These are phyloP conservation scores for Drosophila nannoptera DNA, from an alignment of 1,140 invertebrate genomes.

Conservation along the genomic window DNA sequence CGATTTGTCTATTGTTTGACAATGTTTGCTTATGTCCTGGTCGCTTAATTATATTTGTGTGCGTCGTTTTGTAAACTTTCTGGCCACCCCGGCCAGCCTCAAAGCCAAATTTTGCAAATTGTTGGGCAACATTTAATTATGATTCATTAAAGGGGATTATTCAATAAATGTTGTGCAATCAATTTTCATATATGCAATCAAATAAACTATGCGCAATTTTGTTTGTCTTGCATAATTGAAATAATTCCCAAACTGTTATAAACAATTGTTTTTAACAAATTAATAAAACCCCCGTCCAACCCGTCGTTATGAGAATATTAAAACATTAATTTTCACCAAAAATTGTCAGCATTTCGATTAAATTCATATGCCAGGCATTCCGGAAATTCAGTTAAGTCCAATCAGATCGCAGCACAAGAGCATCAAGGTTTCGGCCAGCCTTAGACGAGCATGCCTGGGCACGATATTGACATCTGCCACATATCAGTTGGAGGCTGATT, in stretches of 20 bases:
- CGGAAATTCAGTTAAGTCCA: no score
- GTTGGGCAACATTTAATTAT: constrained; percentile 47
- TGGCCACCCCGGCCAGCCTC: background rate
- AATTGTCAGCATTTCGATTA: no score
- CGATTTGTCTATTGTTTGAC: constrained; percentile 52
- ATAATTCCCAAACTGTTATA: constrained; percentile 15
- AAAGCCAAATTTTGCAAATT: constrained; percentile 6
- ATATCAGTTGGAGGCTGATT: background rate
- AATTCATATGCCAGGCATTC: no score
- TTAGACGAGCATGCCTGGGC: background rate
- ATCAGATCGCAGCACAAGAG: background rate
- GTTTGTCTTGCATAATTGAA: constrained; percentile 35
- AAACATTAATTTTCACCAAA: no score
- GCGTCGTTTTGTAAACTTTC: constrained; percentile 30
- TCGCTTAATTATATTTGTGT: constrained; percentile 67
- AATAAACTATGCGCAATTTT: constrained; percentile 17
- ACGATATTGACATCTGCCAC: background rate
- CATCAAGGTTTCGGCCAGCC: background rate
- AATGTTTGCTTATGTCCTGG: constrained; percentile 46
- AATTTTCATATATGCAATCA: constrained; percentile 25
- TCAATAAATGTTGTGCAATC: constrained; percentile 41
- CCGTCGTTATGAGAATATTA: background rate
- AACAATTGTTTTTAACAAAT: constrained; percentile 18
- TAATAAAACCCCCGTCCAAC: background rate
- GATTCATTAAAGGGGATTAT: constrained; percentile 48